These are phyloP conservation scores for Archaeoteleia sp. DNA, from an alignment of 2,888 invertebrate genomes.

Conservation along the genomic window DNA sequence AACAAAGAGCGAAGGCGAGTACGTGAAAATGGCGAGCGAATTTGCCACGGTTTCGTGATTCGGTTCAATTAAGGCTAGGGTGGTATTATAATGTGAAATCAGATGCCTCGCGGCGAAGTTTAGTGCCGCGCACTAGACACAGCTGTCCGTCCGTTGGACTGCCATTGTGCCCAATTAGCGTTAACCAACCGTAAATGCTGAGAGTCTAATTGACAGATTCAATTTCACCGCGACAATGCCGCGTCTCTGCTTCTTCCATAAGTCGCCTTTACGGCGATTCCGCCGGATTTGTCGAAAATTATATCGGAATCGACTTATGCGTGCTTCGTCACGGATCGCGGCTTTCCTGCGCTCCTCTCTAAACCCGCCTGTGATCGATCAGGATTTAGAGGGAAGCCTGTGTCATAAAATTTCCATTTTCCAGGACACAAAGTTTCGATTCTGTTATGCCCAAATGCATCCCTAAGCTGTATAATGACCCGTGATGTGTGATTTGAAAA, in stretches of 20 bases:
- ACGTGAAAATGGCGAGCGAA: conserved; percentile 56
- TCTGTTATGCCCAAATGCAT: no score
- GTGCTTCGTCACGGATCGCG: conserved; percentile 41
- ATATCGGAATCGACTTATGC: conserved; percentile 58
- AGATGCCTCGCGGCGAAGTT: conserved; percentile 61
- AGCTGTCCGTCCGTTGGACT: conserved; percentile 54
- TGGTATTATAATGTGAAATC: conserved; percentile 69
- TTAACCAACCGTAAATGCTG: conserved; percentile 73
- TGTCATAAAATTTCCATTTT: conserved; percentile 56
- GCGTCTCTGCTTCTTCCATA: conserved; percentile 22
- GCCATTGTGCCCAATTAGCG: conserved; percentile 60
- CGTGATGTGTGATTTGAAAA: no score
- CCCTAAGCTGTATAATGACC: conserved; percentile 41
- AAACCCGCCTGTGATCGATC: conserved; percentile 7
- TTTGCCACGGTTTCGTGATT: conserved; percentile 68
- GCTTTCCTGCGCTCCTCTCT: conserved; percentile 10
- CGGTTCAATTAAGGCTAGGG: conserved; percentile 65
- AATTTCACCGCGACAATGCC: conserved; percentile 67
- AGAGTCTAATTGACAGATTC: conserved; percentile 74
- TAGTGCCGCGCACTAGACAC: conserved; percentile 36
- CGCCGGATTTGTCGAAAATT: conserved; percentile 62
- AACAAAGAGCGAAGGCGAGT: conserved; percentile 15
- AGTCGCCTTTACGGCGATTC: conserved; percentile 19
- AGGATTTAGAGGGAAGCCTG: conserved; percentile 13
- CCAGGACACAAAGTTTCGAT: conserved; percentile 26